Base-by-base conservation (phyloP, 2,113 vertebrate genomes). In the Dunckerocampus dactyliophorus region DNA sequence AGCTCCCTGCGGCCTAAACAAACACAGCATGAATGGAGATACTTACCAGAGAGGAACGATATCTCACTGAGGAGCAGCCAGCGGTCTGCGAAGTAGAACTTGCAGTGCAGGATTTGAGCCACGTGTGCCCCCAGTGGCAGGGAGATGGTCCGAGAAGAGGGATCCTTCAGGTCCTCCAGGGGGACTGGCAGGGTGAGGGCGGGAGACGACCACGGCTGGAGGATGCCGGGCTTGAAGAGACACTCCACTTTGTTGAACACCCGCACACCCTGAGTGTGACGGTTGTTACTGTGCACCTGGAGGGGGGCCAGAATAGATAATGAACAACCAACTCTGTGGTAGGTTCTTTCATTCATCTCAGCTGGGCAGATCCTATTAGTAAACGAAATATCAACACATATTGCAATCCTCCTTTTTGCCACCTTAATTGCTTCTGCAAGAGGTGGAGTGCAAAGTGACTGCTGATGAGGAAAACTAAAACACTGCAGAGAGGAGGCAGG, bases 61-160 rank as follows among this genome's bases (percentile, higher is more conserved):
- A 98, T 89, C 84, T 98, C 96, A 0, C 95, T 98, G 91, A 98
- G 92, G 69, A 98, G 94, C 60, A 98, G 85, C 96, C 96, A 98
- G 22, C 82, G 87, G 34, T 92, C 90, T 0, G 91, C 77, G 12
- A 98, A 98, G 83, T 88, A 87, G 81, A 97, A 97, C 16, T 88
- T 92, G 71, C 96, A 98, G 75, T 91, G 89, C 46, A 98, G 79
- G 74, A 95, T 93, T 59, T 92, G 92, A 1, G 89, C 95, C 0
- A 55, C 65, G 0, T 74, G 91, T 2, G 88, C 84, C 0, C 87
- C 86, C 53, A 98, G 85, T 0, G 92, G 90, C 6, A 98, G 88
- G 0, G 88, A 85, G 75, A 97, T 82, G 16, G 70, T 82, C 11
- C 92, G 90, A 13, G 95, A 94, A 0, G 94, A 92, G 62, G 93